These are phyloP conservation scores for Xestia ashworthii DNA, from an alignment of 2,888 invertebrate genomes.

Conservation along the genomic window DNA sequence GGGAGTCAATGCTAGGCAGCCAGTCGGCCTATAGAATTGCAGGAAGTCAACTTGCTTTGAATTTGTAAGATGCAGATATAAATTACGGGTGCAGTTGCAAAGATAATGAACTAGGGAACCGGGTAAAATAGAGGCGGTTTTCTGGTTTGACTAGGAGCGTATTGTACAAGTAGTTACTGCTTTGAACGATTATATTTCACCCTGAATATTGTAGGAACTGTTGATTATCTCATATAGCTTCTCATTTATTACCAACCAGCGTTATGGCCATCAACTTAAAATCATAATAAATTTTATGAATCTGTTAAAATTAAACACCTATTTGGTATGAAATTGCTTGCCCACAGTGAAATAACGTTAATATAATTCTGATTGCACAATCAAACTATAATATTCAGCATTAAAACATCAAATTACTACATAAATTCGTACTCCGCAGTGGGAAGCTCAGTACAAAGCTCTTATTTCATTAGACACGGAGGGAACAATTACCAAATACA, in stretches of 20 bases:
- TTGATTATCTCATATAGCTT: not conserved
- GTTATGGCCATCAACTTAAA: not conserved
- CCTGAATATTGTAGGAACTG: not conserved
- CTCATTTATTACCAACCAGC: not conserved
- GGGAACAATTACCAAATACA: constrained; percentile 56
- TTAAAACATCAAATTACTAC: constrained; percentile 27
- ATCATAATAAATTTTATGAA: not conserved
- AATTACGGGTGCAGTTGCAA: constrained; percentile 35
- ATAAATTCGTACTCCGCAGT: constrained; percentile 20
- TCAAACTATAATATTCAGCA: constrained; percentile 39
- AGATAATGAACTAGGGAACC: not conserved
- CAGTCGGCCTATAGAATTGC: constrained; percentile 68
- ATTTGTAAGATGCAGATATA: constrained; percentile 69
- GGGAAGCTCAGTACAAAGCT: constrained; percentile 30
- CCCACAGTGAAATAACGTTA: not conserved
- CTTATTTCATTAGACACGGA: constrained; percentile 48
- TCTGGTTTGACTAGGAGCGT: not conserved
- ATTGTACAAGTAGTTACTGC: not conserved
- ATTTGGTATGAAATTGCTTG: not conserved
- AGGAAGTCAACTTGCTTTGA: constrained; percentile 72
- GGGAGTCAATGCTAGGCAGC: constrained; percentile 69
- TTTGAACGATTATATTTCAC: not conserved
- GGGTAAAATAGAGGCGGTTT: not conserved
- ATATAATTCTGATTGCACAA: constrained; percentile 30
- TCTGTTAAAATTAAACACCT: not conserved